Evolutionary conservation across 2,113 vertebrate genomes (phyloP).

Genomic region (Ivindomyrus marchei): DNA sequence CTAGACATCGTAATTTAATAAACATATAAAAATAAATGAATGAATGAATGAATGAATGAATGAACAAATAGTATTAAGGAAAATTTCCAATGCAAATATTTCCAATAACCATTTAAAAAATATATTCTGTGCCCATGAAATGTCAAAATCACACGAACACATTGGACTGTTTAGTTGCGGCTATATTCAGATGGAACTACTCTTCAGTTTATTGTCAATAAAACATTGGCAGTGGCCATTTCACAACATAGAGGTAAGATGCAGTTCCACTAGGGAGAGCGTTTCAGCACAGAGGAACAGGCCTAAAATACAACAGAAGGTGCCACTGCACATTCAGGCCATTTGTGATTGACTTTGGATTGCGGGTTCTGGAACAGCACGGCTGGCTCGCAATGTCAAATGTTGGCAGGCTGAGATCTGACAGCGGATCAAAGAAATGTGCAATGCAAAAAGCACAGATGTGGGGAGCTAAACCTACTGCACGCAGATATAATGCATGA

Average conservation of each 20-base stretch:
- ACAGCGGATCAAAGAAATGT: slow-evolving; percentile 57
- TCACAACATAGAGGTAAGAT: neutral
- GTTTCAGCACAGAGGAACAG: neutral
- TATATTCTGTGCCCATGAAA: neutral
- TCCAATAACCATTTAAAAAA: neutral
- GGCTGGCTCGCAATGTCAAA: slow-evolving; percentile 39
- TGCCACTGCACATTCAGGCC: neutral
- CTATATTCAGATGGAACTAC: neutral
- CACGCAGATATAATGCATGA: neutral
- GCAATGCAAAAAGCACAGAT: slow-evolving; percentile 59
- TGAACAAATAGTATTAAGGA: neutral
- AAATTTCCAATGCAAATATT: neutral
- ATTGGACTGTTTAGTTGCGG: neutral
- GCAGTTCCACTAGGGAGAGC: neutral
- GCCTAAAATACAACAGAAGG: slow-evolving; percentile 1
- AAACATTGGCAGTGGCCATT: neutral
- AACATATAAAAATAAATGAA: neutral
- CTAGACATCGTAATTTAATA: neutral
- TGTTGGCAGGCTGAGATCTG: slow-evolving; percentile 44
- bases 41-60: too few relatives aligned
- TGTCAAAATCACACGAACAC: neutral
- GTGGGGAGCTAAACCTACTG: slow-evolving; percentile 32
- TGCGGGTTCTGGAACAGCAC: slow-evolving; percentile 46
- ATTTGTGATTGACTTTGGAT: slow-evolving; percentile 25
- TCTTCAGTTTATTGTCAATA: neutral